Conservation (phyloP, 2,113 vertebrate genomes). For the Erythrocercus mccallii region DNA sequence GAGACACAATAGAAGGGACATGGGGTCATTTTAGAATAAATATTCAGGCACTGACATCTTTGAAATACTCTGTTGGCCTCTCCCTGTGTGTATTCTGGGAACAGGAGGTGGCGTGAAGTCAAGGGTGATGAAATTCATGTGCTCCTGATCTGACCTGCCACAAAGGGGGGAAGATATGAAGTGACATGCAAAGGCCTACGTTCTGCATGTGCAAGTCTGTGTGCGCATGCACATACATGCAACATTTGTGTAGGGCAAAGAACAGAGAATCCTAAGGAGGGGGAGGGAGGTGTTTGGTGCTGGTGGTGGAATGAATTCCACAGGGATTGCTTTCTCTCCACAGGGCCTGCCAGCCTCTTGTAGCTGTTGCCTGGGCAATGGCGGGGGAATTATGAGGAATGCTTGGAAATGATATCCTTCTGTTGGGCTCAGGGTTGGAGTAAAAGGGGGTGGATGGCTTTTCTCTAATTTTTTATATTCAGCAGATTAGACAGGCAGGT, state of each 20-base stretch:
- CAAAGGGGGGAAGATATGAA: background rate
- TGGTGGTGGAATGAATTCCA: constrained; percentile 42
- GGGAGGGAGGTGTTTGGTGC: background rate
- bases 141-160: background rate
- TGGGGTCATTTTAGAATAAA: background rate
- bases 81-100: background rate
- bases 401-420: constrained; percentile 72
- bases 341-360: constrained; percentile 58
- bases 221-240: background rate
- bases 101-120: background rate
- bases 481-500: constrained; percentile 79
- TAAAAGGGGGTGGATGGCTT: constrained; percentile 77
- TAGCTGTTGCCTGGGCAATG: constrained; percentile 80
- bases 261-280: background rate
- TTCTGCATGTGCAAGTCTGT: background rate
- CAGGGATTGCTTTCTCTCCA: constrained; percentile 58
- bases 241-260: background rate
- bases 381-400: constrained; percentile 77
- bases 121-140: background rate
- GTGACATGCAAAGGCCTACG: background rate
- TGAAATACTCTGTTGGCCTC: background rate
- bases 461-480: constrained; percentile 76
- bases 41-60: background rate
- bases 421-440: constrained; percentile 72
- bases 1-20: background rate